Conservation (phyloP, 30 jellyfish, hydroid and myxozoan genomes). For the Aurelia aurita complex sp. Pacific region DNA sequence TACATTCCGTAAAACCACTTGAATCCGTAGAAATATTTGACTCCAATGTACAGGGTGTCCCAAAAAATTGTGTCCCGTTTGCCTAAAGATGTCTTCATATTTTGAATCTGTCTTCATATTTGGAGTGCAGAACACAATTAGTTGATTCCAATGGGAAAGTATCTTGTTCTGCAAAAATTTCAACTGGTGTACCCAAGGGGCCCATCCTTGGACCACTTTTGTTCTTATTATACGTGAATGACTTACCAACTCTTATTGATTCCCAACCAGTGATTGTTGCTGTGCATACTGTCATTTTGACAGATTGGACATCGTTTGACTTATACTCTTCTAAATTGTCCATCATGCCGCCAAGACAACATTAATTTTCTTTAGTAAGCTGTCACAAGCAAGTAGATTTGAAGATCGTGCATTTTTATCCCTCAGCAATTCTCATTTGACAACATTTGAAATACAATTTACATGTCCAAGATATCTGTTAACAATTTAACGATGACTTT, state of each 20-base stretch:
- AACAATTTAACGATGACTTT: background rate
- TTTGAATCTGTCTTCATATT: background rate
- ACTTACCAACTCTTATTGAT: no score
- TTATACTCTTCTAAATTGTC: conserved; percentile 14
- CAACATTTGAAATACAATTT: background rate
- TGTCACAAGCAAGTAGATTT: conserved; percentile 9
- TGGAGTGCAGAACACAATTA: background rate
- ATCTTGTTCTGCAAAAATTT: background rate
- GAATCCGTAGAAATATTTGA: no score
- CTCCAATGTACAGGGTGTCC: background rate
- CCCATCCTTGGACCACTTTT: conserved; percentile 9
- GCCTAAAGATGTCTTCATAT: background rate
- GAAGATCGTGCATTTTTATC: conserved; percentile 9
- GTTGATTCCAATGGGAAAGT: conserved; percentile 7
- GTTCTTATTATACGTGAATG: no score
- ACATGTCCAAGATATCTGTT: conserved; percentile 1
- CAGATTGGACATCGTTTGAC: background rate
- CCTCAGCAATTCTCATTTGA: conserved; percentile 22
- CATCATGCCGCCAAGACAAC: conserved; percentile 5
- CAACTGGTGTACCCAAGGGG: conserved; percentile 29
- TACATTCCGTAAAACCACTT: no score
- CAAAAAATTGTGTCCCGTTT: no score
- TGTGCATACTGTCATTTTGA: background rate
- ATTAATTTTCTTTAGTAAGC: conserved; percentile 14
- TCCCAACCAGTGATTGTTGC: no score